phyloP scores from a whole-genome alignment of 1,140 invertebrate species.

The Akabosia matsudoensis region DNA sequence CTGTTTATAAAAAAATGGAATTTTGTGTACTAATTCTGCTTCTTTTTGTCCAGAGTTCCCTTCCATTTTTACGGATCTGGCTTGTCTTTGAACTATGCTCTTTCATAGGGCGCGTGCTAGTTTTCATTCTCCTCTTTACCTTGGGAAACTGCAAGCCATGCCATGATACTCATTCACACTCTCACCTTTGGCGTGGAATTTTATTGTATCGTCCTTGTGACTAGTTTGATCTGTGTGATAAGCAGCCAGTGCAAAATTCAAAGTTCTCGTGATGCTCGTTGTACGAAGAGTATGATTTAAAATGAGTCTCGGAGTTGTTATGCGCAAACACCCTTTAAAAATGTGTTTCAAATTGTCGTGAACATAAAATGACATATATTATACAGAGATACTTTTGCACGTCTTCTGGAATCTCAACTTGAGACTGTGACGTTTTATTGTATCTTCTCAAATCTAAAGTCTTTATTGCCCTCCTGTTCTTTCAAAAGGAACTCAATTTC shows the following conservation, averaged over 20 bases:
- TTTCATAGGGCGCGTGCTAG: neutral
- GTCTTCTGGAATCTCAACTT: too few relatives aligned
- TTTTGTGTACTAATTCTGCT: neutral
- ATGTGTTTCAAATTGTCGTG: too few relatives aligned
- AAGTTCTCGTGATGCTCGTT: too few relatives aligned
- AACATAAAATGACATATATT: too few relatives aligned
- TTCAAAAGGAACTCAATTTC: too few relatives aligned
- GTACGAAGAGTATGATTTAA: too few relatives aligned
- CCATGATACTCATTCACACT: neutral
- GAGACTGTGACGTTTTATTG: too few relatives aligned
- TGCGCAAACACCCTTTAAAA: too few relatives aligned
- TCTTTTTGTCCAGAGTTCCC: neutral
- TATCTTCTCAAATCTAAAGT: too few relatives aligned
- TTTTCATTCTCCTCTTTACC: slow-evolving; percentile 5
- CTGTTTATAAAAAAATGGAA: neutral
- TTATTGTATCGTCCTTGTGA: neutral
- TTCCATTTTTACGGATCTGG: neutral
- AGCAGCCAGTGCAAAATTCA: neutral
- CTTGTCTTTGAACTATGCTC: neutral
- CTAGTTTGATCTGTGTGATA: neutral
- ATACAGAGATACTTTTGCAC: too few relatives aligned
- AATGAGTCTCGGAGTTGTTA: too few relatives aligned
- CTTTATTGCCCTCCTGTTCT: too few relatives aligned
- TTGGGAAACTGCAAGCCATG: slow-evolving; percentile 3
- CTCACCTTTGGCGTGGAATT: slow-evolving; percentile 4